A percentile compares a stretch with the other conserved stretches of the same genome.
Conservation (phyloP, 2,113 vertebrate genomes). For the Oryzias celebensis region DNA sequence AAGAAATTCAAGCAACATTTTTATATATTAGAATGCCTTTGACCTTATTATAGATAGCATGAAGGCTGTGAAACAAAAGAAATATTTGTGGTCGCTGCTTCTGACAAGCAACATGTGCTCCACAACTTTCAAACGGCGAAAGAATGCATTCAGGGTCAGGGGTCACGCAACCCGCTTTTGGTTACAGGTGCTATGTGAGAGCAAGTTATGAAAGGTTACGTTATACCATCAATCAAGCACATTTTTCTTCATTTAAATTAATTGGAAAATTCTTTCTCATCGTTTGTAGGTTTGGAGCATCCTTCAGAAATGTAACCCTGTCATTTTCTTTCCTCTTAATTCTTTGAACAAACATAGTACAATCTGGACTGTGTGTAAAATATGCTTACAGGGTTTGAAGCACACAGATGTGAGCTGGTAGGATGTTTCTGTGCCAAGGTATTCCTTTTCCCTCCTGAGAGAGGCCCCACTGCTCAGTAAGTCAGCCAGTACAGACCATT, state of each 20-base stretch:
- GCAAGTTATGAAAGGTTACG: constrained; percentile 15
- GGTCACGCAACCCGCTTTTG: constrained; percentile 54
- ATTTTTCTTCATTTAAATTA: neutral
- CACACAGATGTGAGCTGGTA: constrained; percentile 50
- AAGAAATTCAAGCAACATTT: neutral
- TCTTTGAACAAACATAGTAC: neutral
- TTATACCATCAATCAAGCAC: constrained; percentile 11
- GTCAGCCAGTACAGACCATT: constrained; percentile 79
- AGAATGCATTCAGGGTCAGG: constrained; percentile 60
- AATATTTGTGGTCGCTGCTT: constrained; percentile 24
- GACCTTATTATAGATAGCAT: neutral
- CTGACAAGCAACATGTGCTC: constrained; percentile 58
- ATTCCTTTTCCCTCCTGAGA: constrained; percentile 68
- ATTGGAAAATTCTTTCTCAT: neutral
- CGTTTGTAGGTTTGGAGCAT: neutral
- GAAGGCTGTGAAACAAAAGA: neutral
- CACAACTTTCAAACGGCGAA: constrained; percentile 51
- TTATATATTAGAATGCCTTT: neutral
- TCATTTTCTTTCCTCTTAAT: constrained; percentile 5
- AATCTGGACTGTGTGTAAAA: constrained; percentile 7
- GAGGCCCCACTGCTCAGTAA: constrained; percentile 72
- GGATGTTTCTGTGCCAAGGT: constrained; percentile 67
- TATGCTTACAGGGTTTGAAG: constrained; percentile 46
- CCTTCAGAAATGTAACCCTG: neutral
- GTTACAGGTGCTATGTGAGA: constrained; percentile 64